These are phyloP conservation scores for Dolichallabes microphthalmus DNA, from an alignment of 2,113 vertebrate genomes.

Conservation along the genomic window DNA sequence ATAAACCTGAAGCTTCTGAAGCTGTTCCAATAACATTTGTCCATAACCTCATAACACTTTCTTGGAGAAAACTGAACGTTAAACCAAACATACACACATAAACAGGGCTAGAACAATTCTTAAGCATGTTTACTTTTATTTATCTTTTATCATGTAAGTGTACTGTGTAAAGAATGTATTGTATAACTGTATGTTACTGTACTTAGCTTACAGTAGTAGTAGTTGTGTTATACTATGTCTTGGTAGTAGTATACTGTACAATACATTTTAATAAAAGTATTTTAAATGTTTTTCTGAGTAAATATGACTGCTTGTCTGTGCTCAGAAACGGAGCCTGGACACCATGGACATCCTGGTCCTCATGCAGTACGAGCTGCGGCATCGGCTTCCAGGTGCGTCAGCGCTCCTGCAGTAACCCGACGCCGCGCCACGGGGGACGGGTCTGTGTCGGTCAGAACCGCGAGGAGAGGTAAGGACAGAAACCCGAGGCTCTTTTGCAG, in stretches of 20 bases:
- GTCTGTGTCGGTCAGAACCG: slow-evolving; percentile 98
- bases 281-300: not conserved
- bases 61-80: not conserved
- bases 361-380: slow-evolving; percentile 94
- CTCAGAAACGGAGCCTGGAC: slow-evolving; percentile 95
- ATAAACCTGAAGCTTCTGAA: not conserved
- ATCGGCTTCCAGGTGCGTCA: slow-evolving; percentile 98
- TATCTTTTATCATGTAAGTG: not conserved
- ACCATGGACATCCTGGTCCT: slow-evolving; percentile 93
- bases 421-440: slow-evolving; percentile 88
- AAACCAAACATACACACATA: not conserved
- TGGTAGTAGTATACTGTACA: not conserved
- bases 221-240: not conserved
- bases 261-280: not conserved
- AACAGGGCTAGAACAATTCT: not conserved
- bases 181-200: not conserved
- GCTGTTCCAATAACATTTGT: not conserved
- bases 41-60: not conserved
- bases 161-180: not conserved
- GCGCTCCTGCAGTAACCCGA: slow-evolving; percentile 94
- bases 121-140: not conserved
- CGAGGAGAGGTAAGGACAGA: slow-evolving; percentile 82
- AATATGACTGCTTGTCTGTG: slow-evolving; percentile 32
- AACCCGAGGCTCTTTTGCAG: not conserved
- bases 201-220: not conserved